phyloP scores from a whole-genome alignment of 2,888 invertebrate species.

The Antheraea yamamai region DNA sequence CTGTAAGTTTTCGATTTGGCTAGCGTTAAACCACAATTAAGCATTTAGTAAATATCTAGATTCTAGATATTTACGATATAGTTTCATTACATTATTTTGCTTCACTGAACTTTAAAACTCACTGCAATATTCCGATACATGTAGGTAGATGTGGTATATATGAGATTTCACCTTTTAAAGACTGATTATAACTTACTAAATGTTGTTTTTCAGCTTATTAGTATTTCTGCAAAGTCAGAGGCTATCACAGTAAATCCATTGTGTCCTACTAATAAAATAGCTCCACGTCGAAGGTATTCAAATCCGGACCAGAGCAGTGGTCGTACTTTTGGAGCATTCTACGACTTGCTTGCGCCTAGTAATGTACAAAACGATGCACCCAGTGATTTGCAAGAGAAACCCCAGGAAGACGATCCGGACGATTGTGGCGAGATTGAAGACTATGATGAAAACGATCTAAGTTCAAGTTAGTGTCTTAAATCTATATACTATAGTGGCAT shows the following conservation, averaged over 20 bases:
- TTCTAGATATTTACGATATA: neutral
- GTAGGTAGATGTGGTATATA: neutral
- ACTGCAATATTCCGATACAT: too few species aligned
- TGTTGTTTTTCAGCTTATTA: constrained; percentile 7
- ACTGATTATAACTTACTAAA: neutral
- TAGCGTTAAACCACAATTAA: neutral
- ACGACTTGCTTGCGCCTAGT: constrained; percentile 53
- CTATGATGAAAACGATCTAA: constrained; percentile 73
- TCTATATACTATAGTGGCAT: neutral
- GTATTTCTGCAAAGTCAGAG: constrained; percentile 26
- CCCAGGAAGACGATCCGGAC: constrained; percentile 61
- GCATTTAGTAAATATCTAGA: neutral
- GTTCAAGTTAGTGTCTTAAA: constrained; percentile 55
- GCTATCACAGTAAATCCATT: constrained; percentile 63
- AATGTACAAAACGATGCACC: constrained; percentile 33
- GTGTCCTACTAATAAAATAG: constrained; percentile 76
- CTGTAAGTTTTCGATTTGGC: neutral
- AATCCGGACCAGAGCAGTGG: constrained; percentile 42
- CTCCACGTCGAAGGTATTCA: constrained; percentile 56
- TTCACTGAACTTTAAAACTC: neutral
- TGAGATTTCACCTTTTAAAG: neutral
- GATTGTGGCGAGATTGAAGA: constrained; percentile 76
- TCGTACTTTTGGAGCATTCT: constrained; percentile 63
- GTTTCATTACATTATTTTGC: neutral
- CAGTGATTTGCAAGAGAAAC: constrained; percentile 57